phyloP scores from a whole-genome alignment of 2,113 vertebrate species.

The Eurypyga helias region DNA sequence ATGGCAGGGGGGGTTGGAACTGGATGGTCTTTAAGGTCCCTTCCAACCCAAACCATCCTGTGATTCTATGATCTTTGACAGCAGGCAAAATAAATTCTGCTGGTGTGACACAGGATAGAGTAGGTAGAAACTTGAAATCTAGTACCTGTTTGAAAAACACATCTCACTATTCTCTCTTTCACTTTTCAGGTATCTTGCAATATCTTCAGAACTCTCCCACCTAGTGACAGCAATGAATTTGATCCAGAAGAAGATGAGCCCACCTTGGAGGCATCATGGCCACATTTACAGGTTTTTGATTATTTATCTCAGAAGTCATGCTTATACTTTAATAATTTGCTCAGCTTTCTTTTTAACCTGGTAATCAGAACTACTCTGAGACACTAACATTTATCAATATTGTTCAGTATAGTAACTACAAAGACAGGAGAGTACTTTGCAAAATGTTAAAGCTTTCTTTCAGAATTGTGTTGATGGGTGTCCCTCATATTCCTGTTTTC shows the following conservation, averaged over 20 bases:
- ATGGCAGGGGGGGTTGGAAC: no score
- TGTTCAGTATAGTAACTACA: not conserved
- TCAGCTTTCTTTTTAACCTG: not conserved
- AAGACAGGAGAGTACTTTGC: not conserved
- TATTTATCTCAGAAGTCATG: not conserved
- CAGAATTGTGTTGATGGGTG: not conserved
- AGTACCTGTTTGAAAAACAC: not conserved
- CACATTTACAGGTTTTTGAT: conserved; percentile 91
- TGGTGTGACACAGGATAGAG: not conserved
- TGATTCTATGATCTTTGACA: no score
- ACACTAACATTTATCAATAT: not conserved
- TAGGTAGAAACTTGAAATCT: not conserved
- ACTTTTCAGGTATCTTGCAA: conserved; percentile 93
- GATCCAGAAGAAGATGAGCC: conserved; percentile 99
- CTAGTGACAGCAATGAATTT: conserved; percentile 99
- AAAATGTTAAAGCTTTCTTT: not conserved
- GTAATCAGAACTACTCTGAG: not conserved
- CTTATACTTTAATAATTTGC: not conserved
- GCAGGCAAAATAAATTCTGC: not conserved
- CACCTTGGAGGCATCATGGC: conserved; percentile 98
- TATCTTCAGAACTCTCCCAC: conserved; percentile 99
- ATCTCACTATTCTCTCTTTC: not conserved
- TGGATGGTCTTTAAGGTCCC: no score
- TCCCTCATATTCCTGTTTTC: not conserved
- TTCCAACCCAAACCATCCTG: no score